Base-by-base conservation (phyloP, 1,140 invertebrate species). In the Dinothrombium tinctorium region DNA sequence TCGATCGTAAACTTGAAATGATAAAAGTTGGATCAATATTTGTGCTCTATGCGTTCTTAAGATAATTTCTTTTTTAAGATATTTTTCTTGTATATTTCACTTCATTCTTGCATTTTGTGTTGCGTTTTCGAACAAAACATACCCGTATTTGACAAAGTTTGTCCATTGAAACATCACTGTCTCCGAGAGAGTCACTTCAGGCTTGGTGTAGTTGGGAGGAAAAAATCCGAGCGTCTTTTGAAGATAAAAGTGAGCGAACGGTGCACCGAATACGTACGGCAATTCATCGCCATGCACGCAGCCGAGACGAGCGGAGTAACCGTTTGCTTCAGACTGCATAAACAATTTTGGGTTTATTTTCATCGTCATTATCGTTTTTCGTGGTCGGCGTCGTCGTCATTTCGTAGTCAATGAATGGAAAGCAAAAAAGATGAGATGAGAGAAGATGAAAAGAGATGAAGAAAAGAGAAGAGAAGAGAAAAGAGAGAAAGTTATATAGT, bases 91-190 rank as follows among this genome's bases (percentile, higher is more conserved):
- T n/a, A 29, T 29, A n/a, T n/a, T 29, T 29, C 28, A 2, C 12
- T 29, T n/a, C 11, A 29, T 4, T 29, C 11, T n/a, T 29, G 28
- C 2, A 29, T 11, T 11, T 29, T 15, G 15, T n/a, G 28, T 8
- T n/a, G 28, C 11, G 28, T 2, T 2, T 29, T 29, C 28, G n/a
- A n/a, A n/a, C 4, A 3, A 11, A 29, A 43, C 14, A 31, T 32
- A 37, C 49, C 22, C 51, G 53, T 65, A 95, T 89, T 80, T 78
- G 11, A 82, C 83, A 57, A 98, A 98, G 64, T 95, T 96, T n/a
- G 81, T 75, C 62, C 87, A 77, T 55, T 89, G 90, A 21, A 76
- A 71, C 67, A 96, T 92, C 36, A 90, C 76, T 41, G 76, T 77
- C 60, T 92, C 81, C 1, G 84, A 77, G 5, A 96, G 64, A 37